Base-by-base conservation (phyloP, 2,797 vertebrate genomes). In the Gallinago solitaria region DNA sequence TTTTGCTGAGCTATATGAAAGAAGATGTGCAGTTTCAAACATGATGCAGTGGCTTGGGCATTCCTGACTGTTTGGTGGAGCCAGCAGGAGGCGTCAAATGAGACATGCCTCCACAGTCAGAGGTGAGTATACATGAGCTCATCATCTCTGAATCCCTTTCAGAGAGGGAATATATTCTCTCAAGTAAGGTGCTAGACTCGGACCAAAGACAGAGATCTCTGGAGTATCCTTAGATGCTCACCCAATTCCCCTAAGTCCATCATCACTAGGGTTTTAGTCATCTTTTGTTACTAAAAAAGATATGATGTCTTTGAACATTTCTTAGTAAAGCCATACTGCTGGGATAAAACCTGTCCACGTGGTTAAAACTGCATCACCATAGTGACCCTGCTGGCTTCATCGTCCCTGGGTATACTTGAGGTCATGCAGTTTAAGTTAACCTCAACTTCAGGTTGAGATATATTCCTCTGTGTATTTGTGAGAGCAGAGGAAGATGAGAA, bases 381-480 rank as follows among this genome's bases (percentile, higher is more conserved):
- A n/a, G 67, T n/a, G 59, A 61, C 59, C 23, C 63, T 20, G 27
- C 54, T 41, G 77, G 54, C 47, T 93, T 91, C 73, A 86, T 59
- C 41, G 47, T 39, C 27, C 73, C 80, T 48, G 41, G 91, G 21
- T 30, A 27, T 47, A 76, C 68, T 12, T 14, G 8, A 88, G 54
- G 12, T 50, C 50, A 43, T 14, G 19, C 23, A 48, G 28, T 0
- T 69, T 27, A 89, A 65, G 30, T n/a, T n/a, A n/a, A n/a, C n/a
- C n/a, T n/a, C n/a, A n/a, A n/a, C n/a, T n/a, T 73, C 41, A 70
- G 63, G 33, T 47, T 0, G 0, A 48, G 37, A 24, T 48, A 73
- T 50, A 73, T 63, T 87, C 30, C 39, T 79, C 35, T 77, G 54
- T 4, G 2, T n/a, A 64, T 80, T 4, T 80, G 75, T 77, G 23